Percentiles rank a stretch among this genome's conserved stretches.
phyloP scores from a whole-genome alignment of 2,888 invertebrate species.

The Heliconius cydno region DNA sequence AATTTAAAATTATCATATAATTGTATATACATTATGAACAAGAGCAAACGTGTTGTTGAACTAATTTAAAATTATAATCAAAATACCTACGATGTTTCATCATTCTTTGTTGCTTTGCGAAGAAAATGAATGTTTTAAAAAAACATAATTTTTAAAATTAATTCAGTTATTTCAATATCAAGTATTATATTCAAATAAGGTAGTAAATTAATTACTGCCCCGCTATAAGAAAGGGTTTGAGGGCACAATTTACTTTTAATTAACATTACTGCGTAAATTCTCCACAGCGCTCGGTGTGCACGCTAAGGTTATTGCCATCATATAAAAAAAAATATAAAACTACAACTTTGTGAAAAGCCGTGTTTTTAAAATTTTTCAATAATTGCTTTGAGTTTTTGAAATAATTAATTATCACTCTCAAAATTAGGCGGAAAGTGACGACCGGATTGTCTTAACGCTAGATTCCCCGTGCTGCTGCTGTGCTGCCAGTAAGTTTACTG shows the following conservation, averaged over 20 bases:
- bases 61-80: slow-evolving; percentile 1
- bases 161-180: slow-evolving; percentile 1
- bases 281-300: background rate
- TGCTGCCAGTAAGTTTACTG: no score
- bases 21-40: background rate
- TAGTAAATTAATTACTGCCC: background rate
- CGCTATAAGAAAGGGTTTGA: background rate
- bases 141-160: background rate
- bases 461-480: no score
- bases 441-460: no score
- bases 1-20: background rate
- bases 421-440: no score
- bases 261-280: background rate
- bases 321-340: background rate
- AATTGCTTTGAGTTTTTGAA: no score
- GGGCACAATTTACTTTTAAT: background rate
- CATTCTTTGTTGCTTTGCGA: background rate
- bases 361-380: background rate
- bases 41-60: slow-evolving; percentile 2
- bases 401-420: no score
- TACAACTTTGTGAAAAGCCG: background rate
- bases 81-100: background rate
- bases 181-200: slow-evolving; percentile 1
- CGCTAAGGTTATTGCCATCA: background rate
- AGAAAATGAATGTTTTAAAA: background rate